Evolutionary conservation across 2,113 vertebrate genomes (phyloP).

Genomic region (Sarotherodon lohbergeri): DNA sequence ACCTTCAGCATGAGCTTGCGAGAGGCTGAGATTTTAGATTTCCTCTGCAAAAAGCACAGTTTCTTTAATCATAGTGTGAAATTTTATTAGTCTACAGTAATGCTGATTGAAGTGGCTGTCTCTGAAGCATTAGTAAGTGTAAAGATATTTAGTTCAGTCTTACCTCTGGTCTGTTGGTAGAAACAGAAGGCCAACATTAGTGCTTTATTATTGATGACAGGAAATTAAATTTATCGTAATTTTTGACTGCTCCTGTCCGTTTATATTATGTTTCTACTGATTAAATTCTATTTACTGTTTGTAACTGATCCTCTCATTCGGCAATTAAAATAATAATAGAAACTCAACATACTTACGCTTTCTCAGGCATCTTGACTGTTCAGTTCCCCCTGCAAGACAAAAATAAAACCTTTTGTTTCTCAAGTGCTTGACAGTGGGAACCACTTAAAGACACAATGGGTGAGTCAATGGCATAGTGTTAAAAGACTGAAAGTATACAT

Average conservation of each 20-base stretch:
- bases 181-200: neutral
- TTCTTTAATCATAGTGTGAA: neutral
- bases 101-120: neutral
- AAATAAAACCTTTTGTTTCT: slow-evolving; percentile 58
- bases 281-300: neutral
- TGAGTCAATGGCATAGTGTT: neutral
- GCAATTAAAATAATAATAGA: slow-evolving; percentile 27
- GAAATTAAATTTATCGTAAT: neutral
- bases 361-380: slow-evolving; percentile 71
- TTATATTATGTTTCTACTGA: neutral
- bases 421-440: slow-evolving; percentile 18
- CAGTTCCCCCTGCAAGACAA: slow-evolving; percentile 61
- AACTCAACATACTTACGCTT: slow-evolving; percentile 62
- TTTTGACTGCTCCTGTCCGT: neutral
- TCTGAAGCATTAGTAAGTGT: neutral
- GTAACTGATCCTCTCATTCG: neutral
- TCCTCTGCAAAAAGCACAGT: slow-evolving; percentile 65
- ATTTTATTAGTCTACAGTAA: neutral
- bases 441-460: neutral
- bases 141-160: neutral
- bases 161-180: slow-evolving; percentile 66
- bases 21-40: slow-evolving; percentile 95
- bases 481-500: neutral
- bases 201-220: neutral
- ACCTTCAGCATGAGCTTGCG: slow-evolving; percentile 94